Base-by-base conservation (phyloP, 2,797 vertebrate species). In the Myripristis murdjan region DNA sequence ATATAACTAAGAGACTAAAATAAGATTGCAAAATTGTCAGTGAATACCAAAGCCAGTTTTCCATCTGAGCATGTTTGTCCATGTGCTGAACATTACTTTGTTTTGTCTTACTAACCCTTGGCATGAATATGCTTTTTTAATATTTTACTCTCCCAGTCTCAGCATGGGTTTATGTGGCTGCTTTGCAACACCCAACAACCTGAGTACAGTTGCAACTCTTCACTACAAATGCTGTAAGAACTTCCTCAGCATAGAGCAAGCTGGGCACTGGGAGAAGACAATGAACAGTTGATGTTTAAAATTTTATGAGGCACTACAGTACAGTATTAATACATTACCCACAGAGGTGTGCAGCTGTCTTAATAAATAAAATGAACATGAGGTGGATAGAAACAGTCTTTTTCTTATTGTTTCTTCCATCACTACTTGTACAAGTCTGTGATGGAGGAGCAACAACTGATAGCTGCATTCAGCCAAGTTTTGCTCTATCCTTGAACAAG, bases 231-330 rank as follows among this genome's bases (percentile, higher is more conserved):
- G 15, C 16, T 58, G 35, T 58, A 68, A n/a, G 4, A 56, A 59
- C 63, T 63, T 67, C 20, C n/a, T 69, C 5, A 39, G 55, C 16
- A 15, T 48, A 14, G 51, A 10, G 63, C 58, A 62, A 66, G 76
- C 65, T 72, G 73, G 3, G 10, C 22, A 31, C 51, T 63, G 37
- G 31, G 37, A 18, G 18, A 62, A 53, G 55, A 77, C 58, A n/a
- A 26, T 6, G 62, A 79, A 73, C 2, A 66, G 28, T 67, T 69
- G 20, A 66, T 87, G 20, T 66, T 87, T 58, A 64, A 73, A 68
- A 35, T 71, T 75, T 71, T 18, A 78, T 69, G 39, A 62, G 16
- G 54, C 66, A 61, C 71, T 51, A 58, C 11, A 78, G 39, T 54
- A 66, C 6, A 8, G 39, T 62, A 28, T 80, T 79, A 70, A 62